A percentile compares a stretch with the other conserved stretches of the same genome.
phyloP scores from a whole-genome alignment of 2,113 vertebrate species.

The Phylloscopus whistleri region DNA sequence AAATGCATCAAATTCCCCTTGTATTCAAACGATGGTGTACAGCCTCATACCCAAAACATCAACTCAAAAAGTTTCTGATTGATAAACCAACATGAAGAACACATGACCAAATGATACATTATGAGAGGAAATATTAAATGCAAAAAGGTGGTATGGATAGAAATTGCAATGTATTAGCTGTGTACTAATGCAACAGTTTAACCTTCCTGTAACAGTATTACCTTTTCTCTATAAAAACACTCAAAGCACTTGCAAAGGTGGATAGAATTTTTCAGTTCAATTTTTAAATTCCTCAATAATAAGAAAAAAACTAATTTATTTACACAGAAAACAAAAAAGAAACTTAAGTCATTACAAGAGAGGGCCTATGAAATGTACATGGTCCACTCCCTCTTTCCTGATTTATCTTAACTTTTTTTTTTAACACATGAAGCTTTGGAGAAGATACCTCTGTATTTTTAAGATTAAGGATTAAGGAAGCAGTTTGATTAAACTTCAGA shows the following conservation, averaged over 20 bases:
- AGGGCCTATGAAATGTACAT: background rate
- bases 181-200: background rate
- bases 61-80: background rate
- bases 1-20: background rate
- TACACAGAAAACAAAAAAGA: background rate
- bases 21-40: background rate
- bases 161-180: background rate
- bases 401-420: background rate
- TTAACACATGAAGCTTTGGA: background rate
- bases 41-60: background rate
- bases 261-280: background rate
- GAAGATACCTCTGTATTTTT: background rate
- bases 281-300: background rate
- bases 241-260: background rate
- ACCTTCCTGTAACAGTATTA: background rate
- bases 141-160: background rate
- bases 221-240: background rate
- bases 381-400: background rate
- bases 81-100: background rate
- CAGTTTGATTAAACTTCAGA: background rate
- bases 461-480: background rate
- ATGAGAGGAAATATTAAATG: background rate
- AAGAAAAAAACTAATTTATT: background rate
- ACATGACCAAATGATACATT: background rate
- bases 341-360: background rate